Conservation (phyloP, 1,140 invertebrate species). For the Aphaenogaster rudis region DNA sequence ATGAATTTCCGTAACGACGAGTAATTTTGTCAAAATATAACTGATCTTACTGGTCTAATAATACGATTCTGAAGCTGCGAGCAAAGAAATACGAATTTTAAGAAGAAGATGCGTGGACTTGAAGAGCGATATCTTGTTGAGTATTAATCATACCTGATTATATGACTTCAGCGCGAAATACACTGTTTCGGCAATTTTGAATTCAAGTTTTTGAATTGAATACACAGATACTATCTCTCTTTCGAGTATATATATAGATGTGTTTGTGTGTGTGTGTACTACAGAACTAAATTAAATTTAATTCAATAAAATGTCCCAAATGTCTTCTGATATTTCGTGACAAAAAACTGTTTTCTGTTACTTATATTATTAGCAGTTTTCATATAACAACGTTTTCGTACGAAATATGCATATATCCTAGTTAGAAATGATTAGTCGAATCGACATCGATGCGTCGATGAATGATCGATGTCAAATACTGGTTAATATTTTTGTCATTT, state of each 20-base stretch:
- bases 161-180: not conserved
- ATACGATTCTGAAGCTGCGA: conserved; percentile 12
- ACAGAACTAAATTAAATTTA: not conserved
- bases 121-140: not conserved
- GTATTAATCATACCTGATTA: conserved; percentile 18
- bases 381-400: not conserved
- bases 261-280: not conserved
- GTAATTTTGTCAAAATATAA: not conserved
- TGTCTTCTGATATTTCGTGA: not conserved
- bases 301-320: not conserved
- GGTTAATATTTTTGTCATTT: too few species aligned
- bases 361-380: not conserved
- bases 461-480: too few species aligned
- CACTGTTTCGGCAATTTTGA: not conserved
- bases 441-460: too few species aligned
- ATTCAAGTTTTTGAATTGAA: conserved; percentile 2
- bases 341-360: not conserved
- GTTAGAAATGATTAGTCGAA: too few species aligned
- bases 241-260: not conserved
- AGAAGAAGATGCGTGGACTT: not conserved
- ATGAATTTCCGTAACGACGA: not conserved
- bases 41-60: conserved; percentile 3
- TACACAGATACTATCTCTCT: not conserved
- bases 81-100: not conserved
- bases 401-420: not conserved